Conservation (phyloP, 2,888 invertebrate genomes). For the Germaria angustata region DNA sequence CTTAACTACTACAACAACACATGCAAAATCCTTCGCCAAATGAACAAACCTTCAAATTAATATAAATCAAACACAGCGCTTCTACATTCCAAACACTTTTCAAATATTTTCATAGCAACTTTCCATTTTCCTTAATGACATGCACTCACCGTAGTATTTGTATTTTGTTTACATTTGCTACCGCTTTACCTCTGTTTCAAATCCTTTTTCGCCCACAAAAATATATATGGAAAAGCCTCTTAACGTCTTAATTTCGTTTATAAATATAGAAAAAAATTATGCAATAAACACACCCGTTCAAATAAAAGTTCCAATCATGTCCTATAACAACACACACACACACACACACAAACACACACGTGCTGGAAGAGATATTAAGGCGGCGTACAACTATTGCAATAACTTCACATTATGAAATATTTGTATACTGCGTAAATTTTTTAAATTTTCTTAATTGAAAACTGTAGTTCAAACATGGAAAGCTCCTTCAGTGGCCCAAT, state of each 20-base stretch:
- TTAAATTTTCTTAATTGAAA: no score
- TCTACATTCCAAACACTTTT: conserved; percentile 18
- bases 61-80: not conserved
- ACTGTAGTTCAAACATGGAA: no score
- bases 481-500: no score
- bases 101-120: conserved; percentile 7
- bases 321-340: not conserved
- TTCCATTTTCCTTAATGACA: conserved; percentile 49
- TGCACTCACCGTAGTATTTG: conserved; percentile 58
- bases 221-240: conserved; percentile 53
- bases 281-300: conserved; percentile 60
- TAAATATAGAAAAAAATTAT: conserved; percentile 37
- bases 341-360: not conserved
- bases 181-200: not conserved
- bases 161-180: conserved; percentile 46
- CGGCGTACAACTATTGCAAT: not conserved
- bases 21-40: not conserved
- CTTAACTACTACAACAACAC: conserved; percentile 40
- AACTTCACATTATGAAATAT: no score
- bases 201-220: not conserved
- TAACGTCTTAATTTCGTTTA: conserved; percentile 63
- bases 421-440: no score
- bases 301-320: not conserved
- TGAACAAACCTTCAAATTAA: not conserved
- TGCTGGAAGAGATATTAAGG: not conserved